phyloP scores from a whole-genome alignment of 2,888 invertebrate species.

The Scrobipalpa costella region DNA sequence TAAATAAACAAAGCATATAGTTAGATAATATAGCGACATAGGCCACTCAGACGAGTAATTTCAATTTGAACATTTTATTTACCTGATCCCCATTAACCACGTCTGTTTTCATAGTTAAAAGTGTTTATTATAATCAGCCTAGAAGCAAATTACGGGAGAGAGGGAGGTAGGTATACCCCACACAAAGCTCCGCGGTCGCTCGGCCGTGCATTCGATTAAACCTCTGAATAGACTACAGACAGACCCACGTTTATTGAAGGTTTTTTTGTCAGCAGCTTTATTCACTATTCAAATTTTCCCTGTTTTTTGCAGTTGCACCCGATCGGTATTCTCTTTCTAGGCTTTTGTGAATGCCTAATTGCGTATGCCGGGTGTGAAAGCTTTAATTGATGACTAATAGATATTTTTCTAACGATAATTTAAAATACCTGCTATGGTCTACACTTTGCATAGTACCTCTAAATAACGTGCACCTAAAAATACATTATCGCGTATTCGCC shows the following conservation, averaged over 20 bases:
- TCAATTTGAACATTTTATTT: neutral
- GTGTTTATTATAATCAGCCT: neutral
- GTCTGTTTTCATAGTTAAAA: neutral
- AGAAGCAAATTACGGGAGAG: neutral
- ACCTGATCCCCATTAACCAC: neutral
- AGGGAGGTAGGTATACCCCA: constrained; percentile 2
- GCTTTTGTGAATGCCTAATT: neutral
- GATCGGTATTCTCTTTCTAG: neutral
- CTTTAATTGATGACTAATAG: too few relatives aligned
- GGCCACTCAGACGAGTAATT: neutral
- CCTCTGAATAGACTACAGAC: constrained; percentile 22
- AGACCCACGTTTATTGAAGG: constrained; percentile 18
- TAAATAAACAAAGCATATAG: too few relatives aligned
- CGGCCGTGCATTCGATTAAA: constrained; percentile 44
- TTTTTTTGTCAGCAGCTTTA: neutral
- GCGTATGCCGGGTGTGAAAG: too few relatives aligned
- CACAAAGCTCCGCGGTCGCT: constrained; percentile 40
- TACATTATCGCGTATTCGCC: too few relatives aligned
- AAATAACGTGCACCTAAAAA: too few relatives aligned
- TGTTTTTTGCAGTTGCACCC: neutral
- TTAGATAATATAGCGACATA: too few relatives aligned
- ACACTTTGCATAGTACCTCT: too few relatives aligned
- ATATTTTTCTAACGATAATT: too few relatives aligned
- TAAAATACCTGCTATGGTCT: too few relatives aligned
- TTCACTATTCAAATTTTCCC: neutral